These are phyloP conservation scores for Chironomus riparius DNA, from an alignment of 2,888 invertebrate genomes.

Conservation along the genomic window DNA sequence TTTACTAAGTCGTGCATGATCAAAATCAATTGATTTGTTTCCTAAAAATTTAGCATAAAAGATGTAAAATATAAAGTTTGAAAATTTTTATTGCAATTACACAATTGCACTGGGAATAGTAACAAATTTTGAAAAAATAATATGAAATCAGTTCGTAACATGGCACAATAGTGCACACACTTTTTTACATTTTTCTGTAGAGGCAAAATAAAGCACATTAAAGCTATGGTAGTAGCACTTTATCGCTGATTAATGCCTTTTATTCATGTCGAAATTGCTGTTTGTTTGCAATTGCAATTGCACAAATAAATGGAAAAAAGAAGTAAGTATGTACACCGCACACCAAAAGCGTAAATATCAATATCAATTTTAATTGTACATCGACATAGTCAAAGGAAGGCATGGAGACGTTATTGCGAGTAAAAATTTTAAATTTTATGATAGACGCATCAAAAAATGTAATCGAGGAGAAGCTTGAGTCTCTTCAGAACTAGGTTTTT, in stretches of 20 bases:
- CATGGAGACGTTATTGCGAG: not conserved
- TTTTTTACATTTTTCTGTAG: not conserved
- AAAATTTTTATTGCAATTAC: not conserved
- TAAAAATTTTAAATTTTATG: too few relatives aligned
- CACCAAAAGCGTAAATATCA: slow-evolving; percentile 7
- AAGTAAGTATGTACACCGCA: not conserved
- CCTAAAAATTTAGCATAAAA: not conserved
- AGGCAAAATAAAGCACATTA: not conserved
- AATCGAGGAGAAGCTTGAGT: too few relatives aligned
- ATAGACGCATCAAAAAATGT: too few relatives aligned
- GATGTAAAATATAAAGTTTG: not conserved
- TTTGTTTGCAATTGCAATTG: slow-evolving; percentile 5
- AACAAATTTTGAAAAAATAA: not conserved
- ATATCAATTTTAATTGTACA: slow-evolving; percentile 21
- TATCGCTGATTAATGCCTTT: slow-evolving; percentile 23
- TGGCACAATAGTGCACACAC: slow-evolving; percentile 2
- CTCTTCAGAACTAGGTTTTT: too few relatives aligned
- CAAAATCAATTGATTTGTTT: slow-evolving; percentile 1
- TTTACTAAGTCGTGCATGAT: not conserved
- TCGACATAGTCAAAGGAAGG: not conserved
- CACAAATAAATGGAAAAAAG: not conserved
- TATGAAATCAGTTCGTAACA: not conserved
- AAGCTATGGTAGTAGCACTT: not conserved
- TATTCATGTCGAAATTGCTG: slow-evolving; percentile 4
- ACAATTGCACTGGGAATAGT: not conserved